A percentile compares a stretch with the other conserved stretches of the same genome.
These are phyloP conservation scores for Chaitophorus viminalis DNA, from an alignment of 2,888 invertebrate species.

Conservation along the genomic window DNA sequence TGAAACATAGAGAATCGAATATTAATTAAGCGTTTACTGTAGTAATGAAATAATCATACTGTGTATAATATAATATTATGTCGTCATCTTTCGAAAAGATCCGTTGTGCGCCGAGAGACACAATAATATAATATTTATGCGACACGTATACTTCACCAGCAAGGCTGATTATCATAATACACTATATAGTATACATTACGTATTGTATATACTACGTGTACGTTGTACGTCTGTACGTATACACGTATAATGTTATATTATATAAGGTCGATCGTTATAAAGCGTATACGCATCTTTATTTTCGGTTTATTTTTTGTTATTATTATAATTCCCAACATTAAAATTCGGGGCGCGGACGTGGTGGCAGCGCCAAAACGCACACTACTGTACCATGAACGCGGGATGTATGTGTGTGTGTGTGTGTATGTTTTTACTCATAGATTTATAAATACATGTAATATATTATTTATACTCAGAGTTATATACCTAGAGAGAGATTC, in stretches of 20 bases:
- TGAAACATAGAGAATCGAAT: too few species aligned
- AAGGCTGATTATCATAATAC: background rate
- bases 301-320: background rate
- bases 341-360: conserved; percentile 44
- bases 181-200: too few species aligned
- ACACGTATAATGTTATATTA: background rate
- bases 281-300: background rate
- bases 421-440: background rate
- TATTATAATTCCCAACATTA: conserved; percentile 41
- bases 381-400: background rate
- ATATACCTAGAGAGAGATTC: background rate
- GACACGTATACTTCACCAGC: background rate
- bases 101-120: background rate
- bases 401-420: background rate
- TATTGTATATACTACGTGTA: background rate
- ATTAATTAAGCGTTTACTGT: too few species aligned
- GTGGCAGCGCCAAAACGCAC: conserved; percentile 48
- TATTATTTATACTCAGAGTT: background rate
- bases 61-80: too few species aligned
- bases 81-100: too few species aligned
- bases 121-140: background rate
- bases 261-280: background rate
- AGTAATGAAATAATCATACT: background rate
- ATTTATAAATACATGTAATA: too few species aligned
- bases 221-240: background rate